Evolutionary conservation across 2,797 vertebrate genomes (phyloP).

Genomic region (Apogon talboti): DNA sequence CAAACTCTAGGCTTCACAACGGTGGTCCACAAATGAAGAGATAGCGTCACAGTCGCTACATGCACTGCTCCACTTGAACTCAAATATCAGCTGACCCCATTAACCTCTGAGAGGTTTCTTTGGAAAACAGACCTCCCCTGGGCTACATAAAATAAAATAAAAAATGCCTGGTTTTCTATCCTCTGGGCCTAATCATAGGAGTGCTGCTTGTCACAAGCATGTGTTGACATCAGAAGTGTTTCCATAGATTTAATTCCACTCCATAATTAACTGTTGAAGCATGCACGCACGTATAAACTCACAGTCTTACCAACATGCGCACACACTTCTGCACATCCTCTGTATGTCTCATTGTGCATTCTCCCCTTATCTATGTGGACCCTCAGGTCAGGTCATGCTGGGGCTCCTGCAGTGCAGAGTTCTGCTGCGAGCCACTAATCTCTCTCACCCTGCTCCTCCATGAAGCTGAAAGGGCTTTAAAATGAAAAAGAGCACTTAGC

Average conservation of each 20-base stretch:
- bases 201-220: background rate
- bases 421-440: constrained; percentile 67
- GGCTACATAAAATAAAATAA: constrained; percentile 7
- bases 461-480: constrained; percentile 53
- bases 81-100: constrained; percentile 12
- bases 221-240: background rate
- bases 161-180: background rate
- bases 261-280: background rate
- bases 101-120: constrained; percentile 13
- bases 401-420: constrained; percentile 58
- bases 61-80: constrained; percentile 9
- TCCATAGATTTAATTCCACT: background rate
- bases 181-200: constrained; percentile 5
- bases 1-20: too few relatives aligned
- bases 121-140: constrained; percentile 7
- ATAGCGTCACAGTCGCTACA: too few relatives aligned
- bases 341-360: constrained; percentile 54
- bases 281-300: background rate
- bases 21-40: too few relatives aligned
- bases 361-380: constrained; percentile 29
- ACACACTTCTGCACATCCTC: background rate
- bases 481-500: constrained; percentile 64
- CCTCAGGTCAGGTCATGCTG: constrained; percentile 63
- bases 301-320: background rate
- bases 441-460: constrained; percentile 53